Percentiles rank a stretch among this genome's conserved stretches.
Evolutionary conservation across 1,140 invertebrate species (phyloP).

Genomic region (Trinorchestia longiramus): DNA sequence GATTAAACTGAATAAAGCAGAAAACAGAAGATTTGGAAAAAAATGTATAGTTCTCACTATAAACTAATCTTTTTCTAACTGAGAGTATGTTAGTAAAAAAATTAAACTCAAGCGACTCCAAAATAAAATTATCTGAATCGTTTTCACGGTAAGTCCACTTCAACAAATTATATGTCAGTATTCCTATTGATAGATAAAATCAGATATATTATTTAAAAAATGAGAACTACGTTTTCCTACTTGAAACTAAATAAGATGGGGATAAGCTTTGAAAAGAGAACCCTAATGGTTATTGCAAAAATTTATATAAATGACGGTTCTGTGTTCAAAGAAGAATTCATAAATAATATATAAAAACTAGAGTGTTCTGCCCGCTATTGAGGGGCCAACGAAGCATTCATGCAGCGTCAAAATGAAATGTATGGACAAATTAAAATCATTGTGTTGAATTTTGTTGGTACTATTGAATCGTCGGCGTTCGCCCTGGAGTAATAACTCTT

Average conservation of each 20-base stretch:
- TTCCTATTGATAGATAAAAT: neutral
- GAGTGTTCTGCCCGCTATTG: neutral
- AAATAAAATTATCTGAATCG: neutral
- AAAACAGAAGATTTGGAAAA: too few species aligned
- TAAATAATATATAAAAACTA: neutral
- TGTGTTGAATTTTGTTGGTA: neutral
- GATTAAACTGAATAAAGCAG: too few species aligned
- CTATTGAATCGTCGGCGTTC: neutral
- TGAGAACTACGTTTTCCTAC: neutral
- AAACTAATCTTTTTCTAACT: too few species aligned
- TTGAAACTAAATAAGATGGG: neutral
- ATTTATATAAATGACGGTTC: neutral
- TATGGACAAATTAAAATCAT: neutral
- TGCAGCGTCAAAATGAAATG: neutral
- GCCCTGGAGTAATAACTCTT: neutral
- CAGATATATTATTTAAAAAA: neutral
- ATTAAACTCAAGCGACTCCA: too few species aligned
- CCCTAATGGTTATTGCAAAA: too few species aligned
- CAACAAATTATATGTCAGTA: neutral
- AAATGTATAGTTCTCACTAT: too few species aligned
- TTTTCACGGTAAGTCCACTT: neutral
- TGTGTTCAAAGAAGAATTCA: neutral
- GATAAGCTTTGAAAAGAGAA: too few species aligned
- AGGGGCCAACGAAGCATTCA: neutral
- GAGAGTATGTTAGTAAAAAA: too few species aligned